Base-by-base conservation (phyloP, 2,113 vertebrate genomes). In the Prunella fulvescens region DNA sequence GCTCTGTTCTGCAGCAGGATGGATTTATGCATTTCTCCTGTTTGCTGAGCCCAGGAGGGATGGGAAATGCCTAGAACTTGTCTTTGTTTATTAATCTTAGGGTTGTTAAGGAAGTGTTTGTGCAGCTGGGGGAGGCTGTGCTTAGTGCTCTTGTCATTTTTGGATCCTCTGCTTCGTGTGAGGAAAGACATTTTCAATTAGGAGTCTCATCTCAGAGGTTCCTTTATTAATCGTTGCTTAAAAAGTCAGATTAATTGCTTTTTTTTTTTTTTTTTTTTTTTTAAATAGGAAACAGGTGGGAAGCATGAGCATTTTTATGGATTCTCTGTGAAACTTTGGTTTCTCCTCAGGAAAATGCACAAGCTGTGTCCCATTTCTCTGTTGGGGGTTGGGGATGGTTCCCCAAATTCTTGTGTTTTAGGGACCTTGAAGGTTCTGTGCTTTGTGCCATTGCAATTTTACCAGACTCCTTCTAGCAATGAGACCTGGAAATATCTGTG, bases 271-370 rank as follows among this genome's bases (percentile, higher is more conserved):
- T 67, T n/a, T 47, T 58, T 82, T 54, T n/a, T 1, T 54, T 83
- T 64, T 84, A 87, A 93, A 88, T 95, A 81, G 77, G 56, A 96
- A 95, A 53, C 96, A 92, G 91, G 78, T 93, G 94, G 83, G 92
- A 81, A 92, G 37, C 44, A 40, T 60, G 48, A 79, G n/a, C 6
- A 6, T 96, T 69, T 91, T 93, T 86, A 81, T 64, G 45, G 57
- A 64, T 64, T 74, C 67, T 88, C 33, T 71, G 56, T 84, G 80
- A 90, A 92, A 86, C 56, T 28, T 88, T 71, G 40, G n/a, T 86
- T 83, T 66, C 80, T 94, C 44, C 33, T 86, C 47, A 56, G 88
- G 80, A 74, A 70, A 83, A 84, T 26, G 26, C 1, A 74, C 0
- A 2, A 28, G 66, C 76, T 81, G 40, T 78, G 53, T 88, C 37